These are phyloP conservation scores for Otis tarda DNA, from an alignment of 2,113 vertebrate species.

Conservation along the genomic window DNA sequence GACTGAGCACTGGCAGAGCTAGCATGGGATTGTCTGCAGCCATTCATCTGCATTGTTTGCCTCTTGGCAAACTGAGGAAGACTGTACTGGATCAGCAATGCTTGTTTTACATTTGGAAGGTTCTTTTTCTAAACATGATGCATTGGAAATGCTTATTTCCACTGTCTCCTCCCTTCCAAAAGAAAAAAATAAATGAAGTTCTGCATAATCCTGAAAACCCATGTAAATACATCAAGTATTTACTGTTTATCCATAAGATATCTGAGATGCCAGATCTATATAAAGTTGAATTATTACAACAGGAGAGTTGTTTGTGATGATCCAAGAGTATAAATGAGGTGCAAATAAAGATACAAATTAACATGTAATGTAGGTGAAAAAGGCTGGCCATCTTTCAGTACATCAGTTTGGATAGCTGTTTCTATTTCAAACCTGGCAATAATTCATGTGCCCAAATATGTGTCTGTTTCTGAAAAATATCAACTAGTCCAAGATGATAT, in stretches of 20 bases:
- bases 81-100: background rate
- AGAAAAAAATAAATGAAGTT: accelerated
- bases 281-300: background rate
- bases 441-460: background rate
- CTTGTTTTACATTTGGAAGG: background rate
- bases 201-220: background rate
- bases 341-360: background rate
- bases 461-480: background rate
- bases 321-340: background rate
- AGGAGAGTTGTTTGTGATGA: background rate
- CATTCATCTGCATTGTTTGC: background rate
- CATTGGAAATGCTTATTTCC: background rate
- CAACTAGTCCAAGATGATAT: background rate
- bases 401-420: background rate
- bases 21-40: background rate
- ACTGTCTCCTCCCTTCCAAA: background rate
- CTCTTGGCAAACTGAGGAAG: background rate
- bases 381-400: background rate
- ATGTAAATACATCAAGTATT: background rate
- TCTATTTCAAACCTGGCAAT: background rate
- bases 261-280: background rate
- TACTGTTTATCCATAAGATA: background rate
- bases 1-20: background rate
- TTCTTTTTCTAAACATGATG: background rate
- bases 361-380: background rate